Evolutionary conservation across 1,140 invertebrate genomes (phyloP), one percentile per base, ranked within the genome.

Genomic region (Trachelipus rathkii): DNA sequence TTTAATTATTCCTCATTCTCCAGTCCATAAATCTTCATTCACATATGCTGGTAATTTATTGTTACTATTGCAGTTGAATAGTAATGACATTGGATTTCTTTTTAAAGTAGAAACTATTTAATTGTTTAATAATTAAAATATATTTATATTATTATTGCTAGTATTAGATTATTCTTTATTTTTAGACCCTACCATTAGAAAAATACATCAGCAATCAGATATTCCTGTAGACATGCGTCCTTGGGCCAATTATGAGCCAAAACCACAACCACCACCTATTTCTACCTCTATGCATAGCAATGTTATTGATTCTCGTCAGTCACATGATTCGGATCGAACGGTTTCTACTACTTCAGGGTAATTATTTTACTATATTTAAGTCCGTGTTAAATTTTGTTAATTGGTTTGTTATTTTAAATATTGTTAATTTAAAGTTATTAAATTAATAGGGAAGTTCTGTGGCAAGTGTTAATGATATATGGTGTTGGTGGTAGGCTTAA

Each of bases 1-100:
- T 50, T 93, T 77, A 19, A 66, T 72, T 15, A 74, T 78, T 46
- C 23, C 72, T 0, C 74, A 45, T 70, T 78, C 77, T 44, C 79
- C 76, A 19, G 74, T 76, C 21, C 74, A 76, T 10, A 46, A 75
- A 13, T 79, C 72, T 67, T 72, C 78, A 71, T 81, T 78, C 72
- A 75, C 67, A 44, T 80, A 76, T 67, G 70, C 81, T 76, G 79
- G 77, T 79, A 15, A 72, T 33, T 3, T 33, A 33, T 33, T 33
- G 33, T 33, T 33, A 33, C 33, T 33, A 6, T 33, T 33, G 1
- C 33, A 33, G 1, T 33, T 33, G 6, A 33, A 33, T 33, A 33
- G 6, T 33, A 33, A 33, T 3, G 1, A 33, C 33, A 33, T 3
- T 33, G 33, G 33, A 33, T 33, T 33, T 33, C 2, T 33, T 33